Conservation (phyloP, 2,113 vertebrate species). For the Microcebus ravelobensis region DNA sequence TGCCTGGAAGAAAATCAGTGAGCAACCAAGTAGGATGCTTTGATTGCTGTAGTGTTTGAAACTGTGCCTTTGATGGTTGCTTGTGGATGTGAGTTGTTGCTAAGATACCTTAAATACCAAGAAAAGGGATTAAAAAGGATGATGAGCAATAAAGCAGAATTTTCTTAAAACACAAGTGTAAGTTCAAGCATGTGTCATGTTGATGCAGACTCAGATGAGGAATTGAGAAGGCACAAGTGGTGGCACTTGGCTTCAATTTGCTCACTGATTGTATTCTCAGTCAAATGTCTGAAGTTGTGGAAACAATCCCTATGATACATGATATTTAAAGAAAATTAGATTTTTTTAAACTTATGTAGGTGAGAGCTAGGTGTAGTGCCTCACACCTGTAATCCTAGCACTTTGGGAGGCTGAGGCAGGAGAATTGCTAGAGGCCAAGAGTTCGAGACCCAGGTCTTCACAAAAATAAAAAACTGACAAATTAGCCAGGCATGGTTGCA, state of each 20-base stretch:
- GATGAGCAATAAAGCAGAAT: background rate
- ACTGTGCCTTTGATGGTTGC: background rate
- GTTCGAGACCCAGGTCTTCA: too few relatives aligned
- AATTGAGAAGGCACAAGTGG: background rate
- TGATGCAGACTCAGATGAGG: background rate
- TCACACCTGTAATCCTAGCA: too few relatives aligned
- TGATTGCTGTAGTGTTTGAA: background rate
- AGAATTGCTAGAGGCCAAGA: too few relatives aligned
- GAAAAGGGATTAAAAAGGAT: background rate
- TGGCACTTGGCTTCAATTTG: background rate
- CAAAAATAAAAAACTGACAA: too few relatives aligned
- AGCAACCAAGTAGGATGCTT: background rate
- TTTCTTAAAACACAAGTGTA: background rate
- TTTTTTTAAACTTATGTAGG: background rate
- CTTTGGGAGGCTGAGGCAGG: too few relatives aligned
- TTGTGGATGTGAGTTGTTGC: background rate
- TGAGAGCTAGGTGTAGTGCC: too few relatives aligned
- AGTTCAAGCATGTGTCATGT: background rate
- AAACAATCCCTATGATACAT: background rate
- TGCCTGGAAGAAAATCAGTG: background rate
- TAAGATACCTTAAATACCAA: constrained; percentile 38
- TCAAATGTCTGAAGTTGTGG: background rate
- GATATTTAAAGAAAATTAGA: background rate
- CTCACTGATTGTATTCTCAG: background rate
- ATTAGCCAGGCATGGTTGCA: too few relatives aligned